A percentile compares a stretch with the other conserved stretches of the same genome.
Conservation (phyloP, 2,113 vertebrate genomes). For the Larimichthys polyactis region DNA sequence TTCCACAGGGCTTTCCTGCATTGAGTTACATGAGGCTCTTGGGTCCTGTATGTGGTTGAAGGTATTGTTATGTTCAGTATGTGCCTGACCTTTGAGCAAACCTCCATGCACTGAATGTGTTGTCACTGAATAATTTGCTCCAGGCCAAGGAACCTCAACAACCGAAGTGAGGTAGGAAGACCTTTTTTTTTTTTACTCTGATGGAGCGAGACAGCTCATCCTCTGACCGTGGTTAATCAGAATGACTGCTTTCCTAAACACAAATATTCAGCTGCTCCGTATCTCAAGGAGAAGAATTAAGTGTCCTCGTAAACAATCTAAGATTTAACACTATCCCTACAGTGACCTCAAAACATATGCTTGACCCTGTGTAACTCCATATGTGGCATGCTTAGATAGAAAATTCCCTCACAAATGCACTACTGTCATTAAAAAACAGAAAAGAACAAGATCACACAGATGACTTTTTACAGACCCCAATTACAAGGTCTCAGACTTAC, state of each 20-base stretch:
- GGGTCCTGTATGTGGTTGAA: background rate
- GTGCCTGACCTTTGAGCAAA: slow-evolving; percentile 45
- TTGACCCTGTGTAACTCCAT: too few species aligned
- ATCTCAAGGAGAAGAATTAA: too few species aligned
- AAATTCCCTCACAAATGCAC: too few species aligned
- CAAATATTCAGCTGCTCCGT: too few species aligned
- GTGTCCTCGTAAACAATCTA: too few species aligned
- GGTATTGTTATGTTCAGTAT: slow-evolving; percentile 27
- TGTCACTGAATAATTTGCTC: slow-evolving; percentile 46
- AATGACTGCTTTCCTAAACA: too few species aligned
- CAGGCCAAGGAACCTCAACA: slow-evolving; percentile 1
- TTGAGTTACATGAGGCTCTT: background rate
- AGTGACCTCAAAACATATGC: too few species aligned
- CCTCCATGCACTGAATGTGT: slow-evolving; percentile 13
- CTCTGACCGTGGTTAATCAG: too few species aligned
- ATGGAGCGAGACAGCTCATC: too few species aligned
- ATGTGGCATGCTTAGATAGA: too few species aligned
- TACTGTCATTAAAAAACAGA: background rate
- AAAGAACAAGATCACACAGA: background rate
- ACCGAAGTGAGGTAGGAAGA: background rate
- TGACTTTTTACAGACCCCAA: background rate
- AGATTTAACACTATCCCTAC: too few species aligned
- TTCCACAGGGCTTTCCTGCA: background rate
- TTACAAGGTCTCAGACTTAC: background rate
- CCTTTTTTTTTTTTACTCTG: background rate